These are phyloP conservation scores for Diadophis punctatus DNA, from an alignment of 2,113 vertebrate genomes.

Conservation along the genomic window DNA sequence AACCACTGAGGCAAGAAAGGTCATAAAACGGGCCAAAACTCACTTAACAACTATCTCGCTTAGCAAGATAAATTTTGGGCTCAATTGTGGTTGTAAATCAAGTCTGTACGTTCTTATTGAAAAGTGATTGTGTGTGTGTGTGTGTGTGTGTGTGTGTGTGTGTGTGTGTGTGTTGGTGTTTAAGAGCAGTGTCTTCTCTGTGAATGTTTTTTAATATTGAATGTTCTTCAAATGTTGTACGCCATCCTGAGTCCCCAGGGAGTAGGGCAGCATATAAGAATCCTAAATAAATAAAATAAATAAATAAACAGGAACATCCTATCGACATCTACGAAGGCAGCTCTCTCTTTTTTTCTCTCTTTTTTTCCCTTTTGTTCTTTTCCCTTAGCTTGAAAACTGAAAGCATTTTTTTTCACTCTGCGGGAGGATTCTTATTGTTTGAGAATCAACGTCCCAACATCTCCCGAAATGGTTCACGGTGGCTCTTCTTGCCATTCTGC, in stretches of 20 bases:
- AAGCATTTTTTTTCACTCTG: neutral
- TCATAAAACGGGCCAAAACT: neutral
- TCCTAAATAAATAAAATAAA: too few species aligned
- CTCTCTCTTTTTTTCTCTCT: neutral
- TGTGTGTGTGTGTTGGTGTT: neutral
- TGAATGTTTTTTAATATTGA: neutral
- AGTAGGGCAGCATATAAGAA: too few species aligned
- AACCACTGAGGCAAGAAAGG: neutral
- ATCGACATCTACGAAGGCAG: neutral
- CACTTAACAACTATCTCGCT: neutral
- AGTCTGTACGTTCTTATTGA: neutral
- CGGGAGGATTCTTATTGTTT: neutral
- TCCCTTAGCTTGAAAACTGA: neutral
- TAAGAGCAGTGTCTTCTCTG: neutral
- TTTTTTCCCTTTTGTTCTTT: neutral
- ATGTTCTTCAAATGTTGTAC: too few species aligned
- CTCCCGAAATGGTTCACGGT: neutral
- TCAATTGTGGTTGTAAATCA: neutral
- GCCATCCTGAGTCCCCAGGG: too few species aligned
- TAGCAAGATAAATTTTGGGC: neutral
- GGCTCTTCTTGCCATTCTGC: neutral
- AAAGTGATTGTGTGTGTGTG: too few species aligned
- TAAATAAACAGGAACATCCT: too few species aligned
- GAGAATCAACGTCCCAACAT: neutral
- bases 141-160: too few species aligned